Evolutionary conservation across 1,140 invertebrate species (phyloP).

Genomic region (Aphelinus certus): DNA sequence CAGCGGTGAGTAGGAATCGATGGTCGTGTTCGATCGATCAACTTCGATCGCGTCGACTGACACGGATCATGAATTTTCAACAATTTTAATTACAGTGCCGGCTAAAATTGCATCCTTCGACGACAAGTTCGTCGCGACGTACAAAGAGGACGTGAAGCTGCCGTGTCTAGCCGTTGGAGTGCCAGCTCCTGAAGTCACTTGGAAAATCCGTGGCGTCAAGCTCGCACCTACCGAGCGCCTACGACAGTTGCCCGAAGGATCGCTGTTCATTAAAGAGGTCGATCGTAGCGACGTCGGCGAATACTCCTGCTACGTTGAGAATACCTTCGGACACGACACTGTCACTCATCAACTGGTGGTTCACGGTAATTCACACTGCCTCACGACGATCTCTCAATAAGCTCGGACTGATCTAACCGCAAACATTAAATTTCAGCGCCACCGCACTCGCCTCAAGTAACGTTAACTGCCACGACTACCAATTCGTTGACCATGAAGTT

Average conservation of each 20-base stretch:
- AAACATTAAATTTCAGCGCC: constrained; percentile 69
- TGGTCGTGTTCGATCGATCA: background rate
- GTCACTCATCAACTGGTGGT: constrained; percentile 91
- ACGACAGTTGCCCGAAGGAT: constrained; percentile 86
- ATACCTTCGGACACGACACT: constrained; percentile 90
- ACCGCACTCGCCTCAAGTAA: constrained; percentile 83
- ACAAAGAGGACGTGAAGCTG: constrained; percentile 90
- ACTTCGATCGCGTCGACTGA: background rate
- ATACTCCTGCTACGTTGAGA: constrained; percentile 91
- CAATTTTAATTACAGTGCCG: constrained; percentile 73
- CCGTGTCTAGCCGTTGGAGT: constrained; percentile 91
- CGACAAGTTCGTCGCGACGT: constrained; percentile 87
- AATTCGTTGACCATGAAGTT: constrained; percentile 84
- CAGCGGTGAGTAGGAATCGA: constrained; percentile 70
- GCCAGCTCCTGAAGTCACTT: constrained; percentile 86
- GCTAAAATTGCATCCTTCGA: constrained; percentile 93
- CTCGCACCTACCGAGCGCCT: constrained; percentile 80
- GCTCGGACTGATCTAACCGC: no score
- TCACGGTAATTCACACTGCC: constrained; percentile 69
- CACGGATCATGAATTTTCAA: background rate
- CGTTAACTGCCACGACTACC: constrained; percentile 83
- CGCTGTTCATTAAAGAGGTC: constrained; percentile 88
- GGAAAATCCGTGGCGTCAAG: constrained; percentile 80
- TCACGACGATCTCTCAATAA: no score
- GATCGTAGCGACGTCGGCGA: constrained; percentile 89